Evolutionary conservation across 2,113 vertebrate species (phyloP).

Genomic region (Anhinga anhinga): DNA sequence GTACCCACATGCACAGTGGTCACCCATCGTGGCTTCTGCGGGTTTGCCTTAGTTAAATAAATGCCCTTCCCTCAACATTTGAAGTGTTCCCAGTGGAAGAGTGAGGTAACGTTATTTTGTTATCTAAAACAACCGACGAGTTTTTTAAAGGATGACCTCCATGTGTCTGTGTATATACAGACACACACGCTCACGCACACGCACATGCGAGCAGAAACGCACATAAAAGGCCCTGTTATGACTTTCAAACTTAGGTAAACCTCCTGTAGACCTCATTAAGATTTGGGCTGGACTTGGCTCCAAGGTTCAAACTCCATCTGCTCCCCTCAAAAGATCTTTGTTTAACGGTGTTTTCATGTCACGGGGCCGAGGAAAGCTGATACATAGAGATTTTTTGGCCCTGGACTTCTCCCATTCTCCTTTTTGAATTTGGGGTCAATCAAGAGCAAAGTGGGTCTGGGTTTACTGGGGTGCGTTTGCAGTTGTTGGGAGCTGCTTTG

Average conservation of each 20-base stretch:
- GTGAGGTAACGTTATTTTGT: background rate
- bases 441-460: background rate
- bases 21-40: background rate
- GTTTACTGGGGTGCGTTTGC: background rate
- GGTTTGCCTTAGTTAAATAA: slow-evolving; percentile 30
- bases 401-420: background rate
- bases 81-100: slow-evolving; percentile 1
- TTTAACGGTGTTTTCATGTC: background rate
- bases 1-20: background rate
- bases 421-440: background rate
- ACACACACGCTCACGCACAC: background rate
- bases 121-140: background rate
- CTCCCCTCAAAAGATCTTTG: slow-evolving; percentile 57
- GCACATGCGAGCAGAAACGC: background rate
- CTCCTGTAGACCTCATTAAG: slow-evolving; percentile 33
- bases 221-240: slow-evolving; percentile 20
- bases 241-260: background rate
- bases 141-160: background rate
- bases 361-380: background rate
- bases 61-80: background rate
- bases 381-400: background rate
- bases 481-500: background rate
- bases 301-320: slow-evolving; percentile 27
- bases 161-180: background rate
- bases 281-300: background rate